Evolutionary conservation across 2,113 vertebrate species (phyloP).

Genomic region (Dasyornis broadbenti): DNA sequence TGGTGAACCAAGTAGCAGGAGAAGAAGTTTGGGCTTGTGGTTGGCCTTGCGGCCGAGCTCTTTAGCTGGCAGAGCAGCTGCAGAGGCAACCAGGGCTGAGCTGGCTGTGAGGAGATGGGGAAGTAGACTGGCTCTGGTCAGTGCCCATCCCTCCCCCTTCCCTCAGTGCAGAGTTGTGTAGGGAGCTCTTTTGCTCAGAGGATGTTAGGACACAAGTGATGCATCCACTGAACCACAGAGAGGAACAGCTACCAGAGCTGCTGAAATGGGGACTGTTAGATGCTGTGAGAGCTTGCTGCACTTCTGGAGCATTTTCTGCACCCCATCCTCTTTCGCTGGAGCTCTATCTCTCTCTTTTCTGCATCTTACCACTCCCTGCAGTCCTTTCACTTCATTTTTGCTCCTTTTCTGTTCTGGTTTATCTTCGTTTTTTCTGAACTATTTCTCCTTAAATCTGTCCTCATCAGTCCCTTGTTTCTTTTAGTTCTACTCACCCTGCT

Average conservation of each 20-base stretch:
- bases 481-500: not conserved
- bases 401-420: not conserved
- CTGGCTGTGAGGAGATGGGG: slow-evolving; percentile 46
- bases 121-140: slow-evolving; percentile 36
- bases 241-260: slow-evolving; percentile 58
- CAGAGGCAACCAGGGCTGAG: not conserved
- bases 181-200: slow-evolving; percentile 30
- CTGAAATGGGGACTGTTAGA: slow-evolving; percentile 37
- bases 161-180: not conserved
- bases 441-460: not conserved
- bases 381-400: slow-evolving; percentile 34
- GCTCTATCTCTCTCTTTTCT: not conserved
- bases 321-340: slow-evolving; percentile 38
- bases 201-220: slow-evolving; percentile 38
- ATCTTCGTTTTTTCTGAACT: not conserved
- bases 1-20: not conserved
- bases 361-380: not conserved
- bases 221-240: slow-evolving; percentile 52
- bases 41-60: not conserved
- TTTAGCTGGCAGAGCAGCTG: slow-evolving; percentile 15
- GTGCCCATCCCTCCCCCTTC: slow-evolving; percentile 32
- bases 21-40: slow-evolving; percentile 47
- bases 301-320: slow-evolving; percentile 2
- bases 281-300: not conserved
- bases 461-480: not conserved